Evolutionary conservation across 2,113 vertebrate species (phyloP).

Genomic region (Vombatus ursinus): DNA sequence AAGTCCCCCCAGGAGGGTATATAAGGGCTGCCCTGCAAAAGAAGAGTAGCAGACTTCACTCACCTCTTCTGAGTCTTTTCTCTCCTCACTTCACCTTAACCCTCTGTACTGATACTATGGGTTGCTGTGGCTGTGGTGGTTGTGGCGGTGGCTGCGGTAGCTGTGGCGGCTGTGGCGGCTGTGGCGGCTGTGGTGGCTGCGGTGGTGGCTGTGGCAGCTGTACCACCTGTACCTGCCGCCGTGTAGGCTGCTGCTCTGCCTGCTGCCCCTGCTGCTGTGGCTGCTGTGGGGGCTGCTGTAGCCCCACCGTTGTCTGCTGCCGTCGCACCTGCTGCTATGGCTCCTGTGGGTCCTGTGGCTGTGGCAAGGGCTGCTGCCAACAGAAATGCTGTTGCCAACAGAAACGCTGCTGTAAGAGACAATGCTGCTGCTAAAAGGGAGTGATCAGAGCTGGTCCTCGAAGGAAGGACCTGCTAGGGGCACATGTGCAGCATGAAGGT

Average conservation of each 20-base stretch:
- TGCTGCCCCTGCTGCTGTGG: neutral
- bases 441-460: neutral
- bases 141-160: neutral
- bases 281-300: neutral
- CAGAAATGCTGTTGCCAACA: slow-evolving; percentile 5
- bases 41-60: neutral
- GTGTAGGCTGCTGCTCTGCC: neutral
- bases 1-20: neutral
- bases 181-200: neutral
- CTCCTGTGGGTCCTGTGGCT: neutral
- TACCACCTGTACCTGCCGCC: neutral
- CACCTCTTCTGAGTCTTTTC: neutral
- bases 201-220: neutral
- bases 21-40: neutral
- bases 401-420: neutral
- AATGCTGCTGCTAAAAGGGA: neutral
- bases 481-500: neutral
- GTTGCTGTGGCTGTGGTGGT: slow-evolving; percentile 2
- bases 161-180: neutral
- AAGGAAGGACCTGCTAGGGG: neutral
- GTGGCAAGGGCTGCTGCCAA: slow-evolving; percentile 14
- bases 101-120: neutral
- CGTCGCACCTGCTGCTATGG: neutral
- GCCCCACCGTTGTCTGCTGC: neutral
- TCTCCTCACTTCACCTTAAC: neutral